Evolutionary conservation across 1,140 invertebrate genomes (phyloP), one percentile per base, ranked within the genome.

Genomic region (Pseudachorutes palmiensis): DNA sequence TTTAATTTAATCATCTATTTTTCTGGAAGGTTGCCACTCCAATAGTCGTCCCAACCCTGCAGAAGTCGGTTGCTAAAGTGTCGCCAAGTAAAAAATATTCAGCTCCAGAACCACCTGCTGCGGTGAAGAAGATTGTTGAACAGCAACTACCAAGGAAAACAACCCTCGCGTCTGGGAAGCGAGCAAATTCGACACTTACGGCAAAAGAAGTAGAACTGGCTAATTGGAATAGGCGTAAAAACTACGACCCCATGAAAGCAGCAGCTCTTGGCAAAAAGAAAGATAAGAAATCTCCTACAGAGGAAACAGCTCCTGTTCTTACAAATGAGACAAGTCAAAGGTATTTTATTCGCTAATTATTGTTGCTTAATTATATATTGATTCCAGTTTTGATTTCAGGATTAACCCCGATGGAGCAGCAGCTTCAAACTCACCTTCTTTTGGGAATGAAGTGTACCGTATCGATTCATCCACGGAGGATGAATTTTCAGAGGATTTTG

Each of bases 221-320:
- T 76, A 93, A 93, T 80, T 94, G 91, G 91, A 92, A 92, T 76
- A 81, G 91, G 66, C 81, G 92, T 66, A 92, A 92, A 75, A 92
- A 87, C 73, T 95, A 94, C 78, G 91, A 94, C 80, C 91, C 91
- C 1, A 85, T 92, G 82, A 92, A 91, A 71, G 79, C 88, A 16
- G 90, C 90, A 1, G 89, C 89, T 9, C 87, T 90, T 74, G 90
- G 86, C 30, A 87, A 85, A 70, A 82, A 82, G 19, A 63, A 63
- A 30, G 59, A 31, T 29, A 29, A 30, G 30, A 9, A 22, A 5
- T 5, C 51, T 14, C 9, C 24, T 24, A 9, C 51, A 55, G 51
- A 33, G 30, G 32, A n/a, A n/a, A n/a, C n/a, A n/a, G n/a, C n/a
- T n/a, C n/a, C 24, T 30, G 32, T 31, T 22, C 24, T 9, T 5